Evolutionary conservation across 2,888 invertebrate species (phyloP), one percentile per base, ranked within the genome.

Genomic region (Conus canariensis): DNA sequence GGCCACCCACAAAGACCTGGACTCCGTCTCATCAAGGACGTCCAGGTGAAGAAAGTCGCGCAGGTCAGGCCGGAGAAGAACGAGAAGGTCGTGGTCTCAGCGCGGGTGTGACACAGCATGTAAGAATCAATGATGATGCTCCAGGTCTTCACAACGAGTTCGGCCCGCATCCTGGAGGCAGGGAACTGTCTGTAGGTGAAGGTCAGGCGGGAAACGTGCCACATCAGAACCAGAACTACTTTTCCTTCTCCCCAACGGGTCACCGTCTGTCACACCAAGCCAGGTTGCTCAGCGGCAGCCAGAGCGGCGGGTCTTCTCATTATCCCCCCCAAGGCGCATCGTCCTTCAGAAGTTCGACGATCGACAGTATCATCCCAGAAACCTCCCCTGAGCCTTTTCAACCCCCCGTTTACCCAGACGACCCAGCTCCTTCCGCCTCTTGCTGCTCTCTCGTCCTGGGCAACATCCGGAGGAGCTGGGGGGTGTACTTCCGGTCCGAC

Each of bases 401-500:
- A 19, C n/a, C 83, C 22, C 19, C 56, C 3, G 19, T 16, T 22
- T 6, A 22, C 16, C 80, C 22, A 58, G 58, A 56, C 70, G 8
- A 12, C 67, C n/a, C 56, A n/a, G n/a, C 74, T 8, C 5, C 30
- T 12, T 58, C 58, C 12, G 30, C 82, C 87, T 64, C 83, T 4
- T 80, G 45, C 64, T 83, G 86, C 59, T 58, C 59, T 25, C 58
- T 19, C 59, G 64, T 64, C 16, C 60, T 89, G 12, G 58, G 56
- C 56, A 90, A 83, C 45, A 85, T 92, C 19, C 88, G 87, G n/a
- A 88, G 87, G 19, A 92, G 92, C 85, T 87, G 92, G 80, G 25
- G 58, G 9, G 87, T 93, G 19, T 93, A 93, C 90, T 83, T 88
- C 45, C 90, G 74, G 60, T 85, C 77, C 74, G 90, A 90, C 14